Conservation (phyloP, 1,140 invertebrate genomes). For the Bombus ignitus region DNA sequence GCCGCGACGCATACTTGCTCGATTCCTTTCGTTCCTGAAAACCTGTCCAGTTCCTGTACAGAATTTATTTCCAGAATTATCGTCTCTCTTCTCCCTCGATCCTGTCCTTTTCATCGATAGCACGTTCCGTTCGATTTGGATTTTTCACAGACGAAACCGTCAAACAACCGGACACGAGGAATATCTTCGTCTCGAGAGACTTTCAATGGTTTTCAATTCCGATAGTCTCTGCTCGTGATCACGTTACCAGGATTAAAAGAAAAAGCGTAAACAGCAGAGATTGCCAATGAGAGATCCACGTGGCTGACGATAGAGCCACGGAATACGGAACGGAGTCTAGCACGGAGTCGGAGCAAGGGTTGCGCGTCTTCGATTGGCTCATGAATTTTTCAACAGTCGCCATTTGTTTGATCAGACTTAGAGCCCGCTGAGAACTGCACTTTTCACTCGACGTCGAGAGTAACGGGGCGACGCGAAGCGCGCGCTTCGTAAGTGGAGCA, state of each 20-base stretch:
- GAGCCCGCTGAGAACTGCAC: conserved; percentile 50
- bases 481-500: conserved; percentile 8
- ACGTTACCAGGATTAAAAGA: conserved; percentile 26
- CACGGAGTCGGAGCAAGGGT: neutral
- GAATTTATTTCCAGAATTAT: neutral
- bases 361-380: conserved; percentile 64
- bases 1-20: neutral
- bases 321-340: neutral
- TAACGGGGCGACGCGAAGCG: neutral
- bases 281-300: conserved; percentile 14
- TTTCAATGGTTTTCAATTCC: neutral
- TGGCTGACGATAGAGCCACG: neutral
- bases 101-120: neutral
- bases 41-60: neutral
- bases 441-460: conserved; percentile 38
- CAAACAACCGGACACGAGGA: neutral
- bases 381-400: conserved; percentile 69
- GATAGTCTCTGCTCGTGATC: conserved; percentile 11
- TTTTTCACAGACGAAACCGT: neutral
- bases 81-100: neutral
- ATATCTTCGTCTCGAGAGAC: neutral
- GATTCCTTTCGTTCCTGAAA: neutral
- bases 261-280: conserved; percentile 27
- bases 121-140: neutral
- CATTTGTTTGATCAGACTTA: conserved; percentile 69